These are phyloP conservation scores for Trididemnum clinides DNA, from an alignment of 23 tunicate species.

Conservation along the genomic window DNA sequence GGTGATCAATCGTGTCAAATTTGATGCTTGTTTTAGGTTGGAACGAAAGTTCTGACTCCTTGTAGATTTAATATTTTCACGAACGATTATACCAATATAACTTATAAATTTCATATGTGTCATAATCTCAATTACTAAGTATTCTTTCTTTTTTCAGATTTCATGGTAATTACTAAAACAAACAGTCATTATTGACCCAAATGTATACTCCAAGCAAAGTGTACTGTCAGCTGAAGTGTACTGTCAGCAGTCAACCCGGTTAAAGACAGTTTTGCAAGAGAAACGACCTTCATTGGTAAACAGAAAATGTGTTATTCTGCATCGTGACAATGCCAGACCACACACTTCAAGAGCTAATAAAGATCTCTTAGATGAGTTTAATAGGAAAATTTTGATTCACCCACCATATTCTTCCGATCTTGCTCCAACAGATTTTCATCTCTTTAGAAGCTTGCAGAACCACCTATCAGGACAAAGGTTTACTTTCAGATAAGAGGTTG, in stretches of 20 bases:
- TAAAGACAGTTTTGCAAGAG: not conserved
- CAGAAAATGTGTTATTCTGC: not conserved
- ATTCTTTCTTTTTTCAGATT: not conserved
- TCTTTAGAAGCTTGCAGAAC: not conserved
- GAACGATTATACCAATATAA: too few relatives aligned
- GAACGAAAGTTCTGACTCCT: too few relatives aligned
- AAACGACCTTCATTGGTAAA: not conserved
- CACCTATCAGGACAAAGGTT: not conserved
- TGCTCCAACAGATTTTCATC: not conserved
- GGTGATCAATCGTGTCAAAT: too few relatives aligned
- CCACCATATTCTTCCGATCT: not conserved
- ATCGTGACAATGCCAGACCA: not conserved
- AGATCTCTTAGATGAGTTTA: not conserved
- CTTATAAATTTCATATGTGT: too few relatives aligned
- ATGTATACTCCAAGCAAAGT: not conserved
- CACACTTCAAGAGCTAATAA: not conserved
- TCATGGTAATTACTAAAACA: not conserved
- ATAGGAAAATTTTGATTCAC: not conserved
- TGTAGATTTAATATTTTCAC: too few relatives aligned
- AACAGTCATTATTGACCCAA: not conserved
- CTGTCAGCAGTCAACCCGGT: not conserved
- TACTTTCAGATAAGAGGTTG: not conserved
- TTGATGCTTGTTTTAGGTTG: too few relatives aligned
- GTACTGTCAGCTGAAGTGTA: not conserved
- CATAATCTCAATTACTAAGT: not conserved